phyloP scores from a whole-genome alignment of 2,113 vertebrate species.

The Nematolebias whitei region DNA sequence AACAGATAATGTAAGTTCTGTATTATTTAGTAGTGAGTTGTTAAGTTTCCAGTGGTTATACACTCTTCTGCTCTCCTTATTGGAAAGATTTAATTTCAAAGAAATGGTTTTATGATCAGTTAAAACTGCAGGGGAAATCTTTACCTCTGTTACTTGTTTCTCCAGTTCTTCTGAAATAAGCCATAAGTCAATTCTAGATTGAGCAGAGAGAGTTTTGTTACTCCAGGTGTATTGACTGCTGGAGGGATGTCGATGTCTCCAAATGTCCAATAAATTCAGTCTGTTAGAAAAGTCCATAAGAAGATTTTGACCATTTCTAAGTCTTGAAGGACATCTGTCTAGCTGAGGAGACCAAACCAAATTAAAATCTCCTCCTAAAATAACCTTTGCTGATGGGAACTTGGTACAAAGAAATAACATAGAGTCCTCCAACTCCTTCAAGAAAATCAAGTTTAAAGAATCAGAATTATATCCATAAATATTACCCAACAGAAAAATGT shows the following conservation, averaged over 20 bases:
- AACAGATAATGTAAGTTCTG: not conserved
- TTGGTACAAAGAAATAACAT: not conserved
- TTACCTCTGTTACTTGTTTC: no score
- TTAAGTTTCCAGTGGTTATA: not conserved
- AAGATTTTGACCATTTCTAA: not conserved
- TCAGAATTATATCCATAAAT: slow-evolving; percentile 5
- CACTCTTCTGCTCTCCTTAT: not conserved
- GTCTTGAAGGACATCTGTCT: not conserved
- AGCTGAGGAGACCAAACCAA: not conserved
- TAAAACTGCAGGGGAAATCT: no score
- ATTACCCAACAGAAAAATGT: not conserved
- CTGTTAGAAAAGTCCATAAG: not conserved
- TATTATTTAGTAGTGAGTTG: not conserved
- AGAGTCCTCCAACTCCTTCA: not conserved
- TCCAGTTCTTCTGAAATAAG: no score
- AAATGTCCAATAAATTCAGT: not conserved
- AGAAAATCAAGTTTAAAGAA: not conserved
- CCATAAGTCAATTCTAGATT: no score
- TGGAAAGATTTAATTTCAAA: not conserved
- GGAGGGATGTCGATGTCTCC: no score
- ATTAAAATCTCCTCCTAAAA: not conserved
- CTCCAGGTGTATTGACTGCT: no score
- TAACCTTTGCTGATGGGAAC: not conserved
- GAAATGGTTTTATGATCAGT: not conserved
- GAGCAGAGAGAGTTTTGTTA: no score